Conservation (phyloP, 2,888 invertebrate species). For the Patella ulyssiponensis region DNA sequence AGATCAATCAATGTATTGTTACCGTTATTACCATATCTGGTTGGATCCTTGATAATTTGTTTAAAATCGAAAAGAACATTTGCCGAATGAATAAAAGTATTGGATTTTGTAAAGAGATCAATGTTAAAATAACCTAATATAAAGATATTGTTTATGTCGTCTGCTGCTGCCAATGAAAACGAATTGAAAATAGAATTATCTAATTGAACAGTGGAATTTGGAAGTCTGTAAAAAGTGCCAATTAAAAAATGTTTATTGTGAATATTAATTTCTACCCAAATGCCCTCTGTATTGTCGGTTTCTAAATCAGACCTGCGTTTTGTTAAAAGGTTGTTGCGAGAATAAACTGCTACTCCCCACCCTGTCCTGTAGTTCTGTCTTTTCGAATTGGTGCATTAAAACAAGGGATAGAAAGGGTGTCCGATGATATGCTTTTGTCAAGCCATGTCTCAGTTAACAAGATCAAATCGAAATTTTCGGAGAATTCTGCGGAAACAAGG, state of each 20-base stretch:
- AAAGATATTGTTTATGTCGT: constrained; percentile 2
- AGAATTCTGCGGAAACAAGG: not conserved
- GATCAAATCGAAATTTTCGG: not conserved
- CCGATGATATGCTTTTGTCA: not conserved
- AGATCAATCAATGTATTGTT: no score
- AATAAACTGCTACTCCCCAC: not conserved
- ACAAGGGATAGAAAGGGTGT: constrained; percentile 3
- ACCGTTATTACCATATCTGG: not conserved
- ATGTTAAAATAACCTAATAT: constrained; percentile 5
- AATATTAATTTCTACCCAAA: not conserved
- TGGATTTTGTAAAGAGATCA: not conserved
- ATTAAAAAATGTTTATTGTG: not conserved
- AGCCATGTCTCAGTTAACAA: constrained; percentile 2
- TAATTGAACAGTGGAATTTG: not conserved
- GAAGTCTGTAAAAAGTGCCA: constrained; percentile 1
- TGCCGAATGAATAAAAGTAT: constrained; percentile 6
- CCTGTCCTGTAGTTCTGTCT: not conserved
- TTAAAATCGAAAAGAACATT: not conserved
- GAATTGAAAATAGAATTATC: constrained; percentile 1
- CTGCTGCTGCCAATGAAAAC: not conserved
- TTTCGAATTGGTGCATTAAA: constrained; percentile 8
- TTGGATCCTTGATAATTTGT: not conserved
- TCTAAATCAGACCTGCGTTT: no score
- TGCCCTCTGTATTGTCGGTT: not conserved
- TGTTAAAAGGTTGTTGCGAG: not conserved